Base-by-base conservation (phyloP, 2,113 vertebrate species). In the Lota lota region DNA sequence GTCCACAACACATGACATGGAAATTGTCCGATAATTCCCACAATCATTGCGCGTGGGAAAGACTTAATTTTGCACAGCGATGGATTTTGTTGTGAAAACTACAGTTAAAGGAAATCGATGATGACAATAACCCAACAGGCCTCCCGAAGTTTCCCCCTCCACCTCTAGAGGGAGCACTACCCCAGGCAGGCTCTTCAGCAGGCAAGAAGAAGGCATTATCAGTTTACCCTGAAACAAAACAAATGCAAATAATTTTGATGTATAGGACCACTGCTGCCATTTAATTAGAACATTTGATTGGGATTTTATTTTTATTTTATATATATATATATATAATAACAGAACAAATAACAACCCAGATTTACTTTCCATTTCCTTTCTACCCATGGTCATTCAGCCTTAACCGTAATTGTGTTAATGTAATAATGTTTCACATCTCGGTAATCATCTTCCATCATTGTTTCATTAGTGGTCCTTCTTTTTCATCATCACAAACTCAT, bases 91-190 rank as follows among this genome's bases (percentile, higher is more conserved):
- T 33, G 28, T 4, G 40, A 12, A 12, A 47, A 47, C 8, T 14
- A 47, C 5, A 12, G 40, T 47, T 12, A 1, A 14, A 47, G 17
- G 53, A 56, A 56, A 18, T 18, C 2, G 0, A 20, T 61, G 11
- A 14, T 20, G 59, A 16, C 21, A 16, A 61, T 15, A 15, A 61
- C 59, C 20, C 22, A 11, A 22, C 28, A 22, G 28, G 10, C 12
- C 4, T 57, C 20, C 65, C 86, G 89, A 73, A 83, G 77, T 86
- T 82, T 20, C 50, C 22, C 28, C 70, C 78, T 87, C 67, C 0
- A 21, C 78, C 89, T 82, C 84, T 88, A 87, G 89, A 88, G 88
- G 88, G 87, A 79, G 57, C 57, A 11, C 74, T 69, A 74, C 78
- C 78, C 77, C 81, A 79, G 75, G 69, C 78, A 74, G 79, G 79